Percentiles rank a stretch among this genome's conserved stretches.
phyloP scores from a whole-genome alignment of 2,888 invertebrate species.

The Drosophila melanocephala region DNA sequence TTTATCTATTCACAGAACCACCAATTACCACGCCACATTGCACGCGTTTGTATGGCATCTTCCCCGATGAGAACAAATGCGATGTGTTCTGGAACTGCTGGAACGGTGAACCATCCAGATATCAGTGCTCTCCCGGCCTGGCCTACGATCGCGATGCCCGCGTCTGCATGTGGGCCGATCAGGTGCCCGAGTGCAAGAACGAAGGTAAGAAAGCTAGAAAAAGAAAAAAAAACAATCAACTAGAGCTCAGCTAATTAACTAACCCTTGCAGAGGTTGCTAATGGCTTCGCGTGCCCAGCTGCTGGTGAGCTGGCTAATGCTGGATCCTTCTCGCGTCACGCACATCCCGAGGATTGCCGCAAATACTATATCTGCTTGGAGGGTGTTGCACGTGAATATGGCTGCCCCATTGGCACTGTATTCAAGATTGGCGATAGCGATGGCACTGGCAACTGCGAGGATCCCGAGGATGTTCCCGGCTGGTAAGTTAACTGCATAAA shows the following conservation, averaged over 20 bases:
- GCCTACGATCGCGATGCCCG: conserved; percentile 97
- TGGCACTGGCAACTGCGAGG: conserved; percentile 96
- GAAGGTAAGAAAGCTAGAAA: conserved; percentile 88
- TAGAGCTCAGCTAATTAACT: fast-evolving
- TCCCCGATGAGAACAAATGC: conserved; percentile 94
- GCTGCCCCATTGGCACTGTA: conserved; percentile 97
- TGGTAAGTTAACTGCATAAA: conserved; percentile 89
- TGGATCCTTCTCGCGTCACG: conserved; percentile 97
- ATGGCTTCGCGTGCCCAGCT: conserved; percentile 94
- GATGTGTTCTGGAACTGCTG: conserved; percentile 99
- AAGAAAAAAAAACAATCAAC: conserved; percentile 4
- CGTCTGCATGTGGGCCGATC: conserved; percentile 98
- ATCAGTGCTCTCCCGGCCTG: conserved; percentile 97
- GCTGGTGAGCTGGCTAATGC: conserved; percentile 91
- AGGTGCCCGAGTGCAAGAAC: conserved; percentile 95
- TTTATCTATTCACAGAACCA: conserved; percentile 88
- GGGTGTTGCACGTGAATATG: conserved; percentile 96
- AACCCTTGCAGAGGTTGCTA: conserved; percentile 91
- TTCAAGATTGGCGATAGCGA: conserved; percentile 97
- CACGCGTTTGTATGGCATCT: conserved; percentile 95
- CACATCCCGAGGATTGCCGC: conserved; percentile 97
- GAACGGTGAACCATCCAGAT: conserved; percentile 97
- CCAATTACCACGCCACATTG: conserved; percentile 94
- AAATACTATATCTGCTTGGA: conserved; percentile 98
- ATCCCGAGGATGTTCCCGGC: conserved; percentile 97